A percentile compares a stretch with the other conserved stretches of the same genome.
Conservation (phyloP, 2,113 vertebrate species). For the Cervus canadensis region DNA sequence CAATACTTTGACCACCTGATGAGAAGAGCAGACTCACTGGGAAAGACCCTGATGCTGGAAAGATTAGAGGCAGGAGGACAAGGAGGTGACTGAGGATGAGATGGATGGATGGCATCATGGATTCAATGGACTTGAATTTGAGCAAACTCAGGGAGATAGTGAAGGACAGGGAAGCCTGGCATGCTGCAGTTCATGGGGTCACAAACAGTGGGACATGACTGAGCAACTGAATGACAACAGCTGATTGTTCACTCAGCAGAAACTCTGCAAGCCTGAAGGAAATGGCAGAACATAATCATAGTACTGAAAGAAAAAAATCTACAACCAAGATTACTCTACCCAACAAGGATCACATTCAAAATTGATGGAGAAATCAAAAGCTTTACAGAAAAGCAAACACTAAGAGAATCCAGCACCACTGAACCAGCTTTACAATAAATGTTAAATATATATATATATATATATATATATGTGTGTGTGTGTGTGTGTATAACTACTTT, state of each 20-base stretch:
- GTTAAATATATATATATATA: neutral
- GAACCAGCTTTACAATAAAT: neutral
- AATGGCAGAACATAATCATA: neutral
- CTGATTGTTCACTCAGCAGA: neutral
- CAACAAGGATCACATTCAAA: neutral
- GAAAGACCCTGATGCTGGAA: neutral
- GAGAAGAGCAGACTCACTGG: neutral
- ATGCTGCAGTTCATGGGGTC: neutral
- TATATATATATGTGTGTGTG: no score
- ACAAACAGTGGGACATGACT: neutral
- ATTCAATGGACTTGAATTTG: neutral
- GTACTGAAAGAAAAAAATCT: neutral
- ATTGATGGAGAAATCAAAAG: neutral
- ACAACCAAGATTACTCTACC: neutral
- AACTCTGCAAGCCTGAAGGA: neutral
- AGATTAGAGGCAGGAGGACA: neutral
- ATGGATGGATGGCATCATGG: neutral
- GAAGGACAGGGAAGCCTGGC: neutral
- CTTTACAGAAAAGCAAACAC: neutral
- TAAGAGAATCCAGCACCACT: neutral
- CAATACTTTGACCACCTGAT: neutral
- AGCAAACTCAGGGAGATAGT: neutral
- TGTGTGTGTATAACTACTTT: neutral
- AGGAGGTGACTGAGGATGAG: neutral
- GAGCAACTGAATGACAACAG: neutral